Evolutionary conservation across 35 echinoderm and acorn worm genomes (phyloP), one percentile per base, ranked within the genome.

Genomic region (Acanthaster planci): DNA sequence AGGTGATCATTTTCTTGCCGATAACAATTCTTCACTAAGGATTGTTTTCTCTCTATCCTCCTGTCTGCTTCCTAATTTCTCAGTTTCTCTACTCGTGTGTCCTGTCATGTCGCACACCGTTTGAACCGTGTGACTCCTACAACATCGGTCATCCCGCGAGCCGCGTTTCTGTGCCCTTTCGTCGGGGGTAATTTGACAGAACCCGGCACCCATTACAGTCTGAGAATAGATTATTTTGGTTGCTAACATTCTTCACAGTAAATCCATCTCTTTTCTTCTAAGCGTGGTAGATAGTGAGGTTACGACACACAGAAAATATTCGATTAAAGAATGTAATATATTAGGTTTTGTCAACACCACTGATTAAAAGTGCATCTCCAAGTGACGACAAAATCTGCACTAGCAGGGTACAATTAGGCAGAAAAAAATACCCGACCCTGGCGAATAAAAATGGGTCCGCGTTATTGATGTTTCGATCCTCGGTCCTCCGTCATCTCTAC

Each of bases 391-490:
- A 47, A 47, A 47, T 47, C 42, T 4, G 4, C 42, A 47, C 42
- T 47, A 4, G 42, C 42, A 6, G 4, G 12, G 42, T 47, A 47
- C 42, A 12, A 12, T 47, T 47, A 47, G n/a, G 42, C 42, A 72
- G 64, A 72, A 72, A 72, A 72, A 72, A 72, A 72, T 72, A 72
- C 64, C 64, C 64, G 12, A 47, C 42, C n/a, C 42, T 4, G 42
- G 42, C 4, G 42, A 47, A 47, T 6, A 47, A 47, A 6, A 47
- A 47, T 47, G 42, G 42, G 64, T 21, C 64, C 64, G 64, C 64
- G 64, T 72, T 72, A 72, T 72, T 72, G 64, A 72, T 72, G 64
- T 72, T 21, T 59, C 56, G n/a, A n/a, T n/a, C n/a, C 27, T 59
- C 56, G 27, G 56, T 59, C 18, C 42, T 47, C 42, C 4, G 64